A percentile compares a stretch with the other conserved stretches of the same genome.
phyloP scores from a whole-genome alignment of 2,113 vertebrate genomes.

The Proterorhinus semilunaris region DNA sequence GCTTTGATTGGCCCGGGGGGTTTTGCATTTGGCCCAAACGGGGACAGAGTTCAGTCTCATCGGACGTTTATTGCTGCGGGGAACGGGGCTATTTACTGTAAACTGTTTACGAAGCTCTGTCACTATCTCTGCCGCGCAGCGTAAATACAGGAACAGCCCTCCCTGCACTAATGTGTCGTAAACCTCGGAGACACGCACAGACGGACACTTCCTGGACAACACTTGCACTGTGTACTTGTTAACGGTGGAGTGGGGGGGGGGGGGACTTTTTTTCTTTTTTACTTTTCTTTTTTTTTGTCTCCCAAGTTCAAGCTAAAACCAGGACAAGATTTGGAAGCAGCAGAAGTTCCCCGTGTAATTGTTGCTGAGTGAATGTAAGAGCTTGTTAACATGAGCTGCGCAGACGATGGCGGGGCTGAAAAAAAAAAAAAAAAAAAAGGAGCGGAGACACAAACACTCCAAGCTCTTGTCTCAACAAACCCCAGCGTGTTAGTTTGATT shows the following conservation, averaged over 20 bases:
- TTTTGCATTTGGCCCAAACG: conserved; percentile 47
- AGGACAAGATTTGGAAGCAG: no score
- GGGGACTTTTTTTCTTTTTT: fast-evolving
- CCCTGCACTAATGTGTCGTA: conserved; percentile 71
- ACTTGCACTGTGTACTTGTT: conserved; percentile 49
- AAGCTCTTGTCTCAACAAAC: conserved; percentile 50
- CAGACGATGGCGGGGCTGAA: conserved; percentile 49
- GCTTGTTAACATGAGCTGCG: conserved; percentile 18
- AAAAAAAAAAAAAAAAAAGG: conserved; percentile 47
- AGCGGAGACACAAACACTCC: conserved; percentile 47
- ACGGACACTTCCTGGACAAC: conserved; percentile 40
- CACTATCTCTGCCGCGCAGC: conserved; percentile 71
- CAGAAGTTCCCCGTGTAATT: no score
- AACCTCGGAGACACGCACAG: conserved; percentile 63
- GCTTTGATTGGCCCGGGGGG: conserved; percentile 56
- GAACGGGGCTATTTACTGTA: conserved; percentile 73
- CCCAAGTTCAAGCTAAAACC: no score
- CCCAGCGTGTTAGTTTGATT: conserved; percentile 52
- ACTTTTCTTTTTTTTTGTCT: no score
- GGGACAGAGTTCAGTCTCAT: conserved; percentile 74
- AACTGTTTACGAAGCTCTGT: conserved; percentile 73
- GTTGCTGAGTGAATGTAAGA: no score
- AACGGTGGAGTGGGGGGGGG: no score
- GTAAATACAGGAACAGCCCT: conserved; percentile 78
- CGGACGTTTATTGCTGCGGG: conserved; percentile 70